Evolutionary conservation across 2,888 invertebrate species (phyloP), one percentile per base, ranked within the genome.

Genomic region (Protonemura montana): DNA sequence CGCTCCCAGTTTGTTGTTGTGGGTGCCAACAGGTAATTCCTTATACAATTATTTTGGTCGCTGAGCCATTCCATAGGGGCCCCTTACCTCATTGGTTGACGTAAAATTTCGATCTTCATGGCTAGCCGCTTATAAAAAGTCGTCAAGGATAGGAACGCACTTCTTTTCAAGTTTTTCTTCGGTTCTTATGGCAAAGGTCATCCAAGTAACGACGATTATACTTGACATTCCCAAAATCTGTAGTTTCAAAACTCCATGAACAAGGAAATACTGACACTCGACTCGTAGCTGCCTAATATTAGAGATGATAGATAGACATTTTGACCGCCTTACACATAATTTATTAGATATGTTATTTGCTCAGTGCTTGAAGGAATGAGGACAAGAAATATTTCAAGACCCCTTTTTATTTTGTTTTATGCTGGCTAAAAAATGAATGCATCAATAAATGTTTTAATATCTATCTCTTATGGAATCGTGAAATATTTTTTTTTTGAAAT

Each of bases 81-180:
- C 59, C 59, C 59, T 59, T 59, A 21, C 59, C 59, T 21, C 13
- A 59, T 59, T 59, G 1, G 6, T 21, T 16, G 59, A 59, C 59
- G 21, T 13, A 13, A 59, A 21, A 21, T 59, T 59, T 59, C 59
- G 21, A 21, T 7, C 59, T 59, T 59, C 59, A 59, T 21, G 59
- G 59, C 59, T 59, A 59, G 59, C 59, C 59, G 21, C 59, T 59
- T 59, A 35, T 59, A 59, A 59, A 59, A 59, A 59, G 59, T 59
- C 59, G 16, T 59, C 59, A 59, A 59, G 59, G 59, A 59, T 59
- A 59, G 16, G 1, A 59, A 59, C 21, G 21, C 21, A 21, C 21
- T 59, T 21, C 13, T 3, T 59, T 59, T 59, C 13, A 21, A 59
- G 16, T 59, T 59, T 59, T 59, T 59, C 21, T 13, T 59, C 59